Percentiles rank a stretch among this genome's conserved stretches.
phyloP scores from a whole-genome alignment of 2,113 vertebrate species.

The Scatophagus argus region DNA sequence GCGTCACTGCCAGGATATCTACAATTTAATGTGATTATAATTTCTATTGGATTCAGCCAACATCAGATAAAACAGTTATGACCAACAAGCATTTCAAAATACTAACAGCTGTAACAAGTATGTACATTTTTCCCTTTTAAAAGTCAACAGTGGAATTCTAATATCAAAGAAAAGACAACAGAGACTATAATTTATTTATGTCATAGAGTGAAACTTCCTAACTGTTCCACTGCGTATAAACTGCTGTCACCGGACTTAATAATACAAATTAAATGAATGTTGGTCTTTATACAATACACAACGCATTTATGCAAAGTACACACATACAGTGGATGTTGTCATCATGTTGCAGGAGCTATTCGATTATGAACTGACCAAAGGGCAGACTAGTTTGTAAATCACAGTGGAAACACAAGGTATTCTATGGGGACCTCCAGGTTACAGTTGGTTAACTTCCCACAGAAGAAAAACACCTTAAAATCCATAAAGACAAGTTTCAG shows the following conservation, averaged over 20 bases:
- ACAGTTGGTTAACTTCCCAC: not conserved
- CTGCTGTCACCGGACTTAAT: not conserved
- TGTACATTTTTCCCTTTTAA: too few species aligned
- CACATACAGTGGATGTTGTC: not conserved
- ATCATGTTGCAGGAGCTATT: not conserved
- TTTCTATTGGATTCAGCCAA: not conserved
- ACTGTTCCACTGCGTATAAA: not conserved
- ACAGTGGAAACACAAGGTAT: too few species aligned
- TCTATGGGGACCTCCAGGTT: not conserved
- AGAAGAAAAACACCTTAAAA: not conserved
- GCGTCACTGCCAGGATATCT: not conserved
- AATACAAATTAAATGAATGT: not conserved
- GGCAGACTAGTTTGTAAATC: too few species aligned
- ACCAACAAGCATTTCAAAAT: too few species aligned
- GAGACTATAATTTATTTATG: not conserved
- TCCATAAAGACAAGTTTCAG: not conserved
- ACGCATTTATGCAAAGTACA: too few species aligned
- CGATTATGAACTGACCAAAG: not conserved
- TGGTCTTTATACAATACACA: too few species aligned
- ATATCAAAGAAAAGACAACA: not conserved
- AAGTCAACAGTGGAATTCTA: too few species aligned
- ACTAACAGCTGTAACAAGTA: too few species aligned
- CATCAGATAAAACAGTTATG: not conserved
- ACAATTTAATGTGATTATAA: not conserved
- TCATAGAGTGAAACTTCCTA: not conserved